A percentile compares a stretch with the other conserved stretches of the same genome.
phyloP scores from a whole-genome alignment of 2,888 invertebrate species.

The Chrysodeixis includens region DNA sequence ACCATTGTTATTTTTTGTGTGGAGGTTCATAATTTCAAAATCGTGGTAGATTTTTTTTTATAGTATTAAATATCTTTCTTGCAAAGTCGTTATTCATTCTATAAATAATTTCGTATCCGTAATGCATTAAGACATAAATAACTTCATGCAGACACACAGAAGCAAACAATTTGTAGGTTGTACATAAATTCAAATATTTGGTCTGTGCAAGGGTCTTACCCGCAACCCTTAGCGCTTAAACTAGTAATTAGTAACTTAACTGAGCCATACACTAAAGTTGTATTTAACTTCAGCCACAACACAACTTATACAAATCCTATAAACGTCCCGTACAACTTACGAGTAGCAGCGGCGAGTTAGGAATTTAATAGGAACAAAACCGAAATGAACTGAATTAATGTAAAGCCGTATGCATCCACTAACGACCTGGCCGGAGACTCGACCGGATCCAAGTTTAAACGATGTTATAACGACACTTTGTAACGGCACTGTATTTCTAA shows the following conservation, averaged over 20 bases:
- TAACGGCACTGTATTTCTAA: constrained; percentile 63
- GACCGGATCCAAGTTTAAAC: constrained; percentile 61
- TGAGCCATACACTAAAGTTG: constrained; percentile 4
- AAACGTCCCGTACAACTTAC: constrained; percentile 25
- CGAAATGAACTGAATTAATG: constrained; percentile 40
- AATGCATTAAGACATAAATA: neutral
- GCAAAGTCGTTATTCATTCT: no score
- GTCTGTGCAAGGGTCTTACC: constrained; percentile 2
- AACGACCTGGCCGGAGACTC: constrained; percentile 47
- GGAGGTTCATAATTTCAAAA: no score
- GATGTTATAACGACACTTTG: constrained; percentile 62
- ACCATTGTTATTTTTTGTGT: no score
- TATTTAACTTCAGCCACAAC: constrained; percentile 18
- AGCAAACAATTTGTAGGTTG: neutral
- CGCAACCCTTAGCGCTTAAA: constrained; percentile 6
- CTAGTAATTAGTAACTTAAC: constrained; percentile 8
- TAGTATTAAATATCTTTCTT: no score
- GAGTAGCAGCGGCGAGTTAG: constrained; percentile 28
- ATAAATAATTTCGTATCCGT: neutral
- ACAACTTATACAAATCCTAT: constrained; percentile 26
- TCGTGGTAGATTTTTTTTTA: no score
- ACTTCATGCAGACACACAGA: neutral
- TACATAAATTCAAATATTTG: neutral
- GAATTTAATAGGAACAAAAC: constrained; percentile 38
- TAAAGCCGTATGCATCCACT: constrained; percentile 45